phyloP scores from a whole-genome alignment of 2,888 invertebrate species.

The Suillia variegata region DNA sequence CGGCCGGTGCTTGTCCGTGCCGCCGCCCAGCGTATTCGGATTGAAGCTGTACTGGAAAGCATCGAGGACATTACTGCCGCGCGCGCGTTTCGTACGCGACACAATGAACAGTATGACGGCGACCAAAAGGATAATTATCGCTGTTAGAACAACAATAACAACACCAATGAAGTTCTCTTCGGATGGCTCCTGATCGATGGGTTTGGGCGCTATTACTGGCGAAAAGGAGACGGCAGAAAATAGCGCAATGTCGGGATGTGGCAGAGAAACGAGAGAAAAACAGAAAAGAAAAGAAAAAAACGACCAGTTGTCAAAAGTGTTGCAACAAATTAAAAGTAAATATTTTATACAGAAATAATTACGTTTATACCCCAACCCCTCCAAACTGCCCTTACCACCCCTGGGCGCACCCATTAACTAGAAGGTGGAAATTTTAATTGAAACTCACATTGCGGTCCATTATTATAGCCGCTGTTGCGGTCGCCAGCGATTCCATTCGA shows the following conservation, averaged over 20 bases:
- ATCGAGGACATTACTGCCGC: slow-evolving; percentile 61
- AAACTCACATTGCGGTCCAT: slow-evolving; percentile 53
- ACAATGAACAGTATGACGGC: slow-evolving; percentile 75
- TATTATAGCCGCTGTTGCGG: slow-evolving; percentile 44
- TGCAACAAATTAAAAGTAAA: slow-evolving; percentile 45
- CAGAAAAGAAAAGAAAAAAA: slow-evolving; percentile 18
- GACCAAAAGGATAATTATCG: slow-evolving; percentile 73
- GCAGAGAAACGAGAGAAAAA: slow-evolving; percentile 19
- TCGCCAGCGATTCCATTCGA: slow-evolving; percentile 30
- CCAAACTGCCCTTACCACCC: too few species aligned
- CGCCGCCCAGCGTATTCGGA: slow-evolving; percentile 59
- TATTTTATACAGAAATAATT: slow-evolving; percentile 48
- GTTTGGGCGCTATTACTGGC: slow-evolving; percentile 62
- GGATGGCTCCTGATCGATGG: slow-evolving; percentile 65
- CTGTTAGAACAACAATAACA: slow-evolving; percentile 73
- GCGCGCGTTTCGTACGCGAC: slow-evolving; percentile 67
- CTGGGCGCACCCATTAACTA: too few species aligned
- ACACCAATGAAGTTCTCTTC: slow-evolving; percentile 69
- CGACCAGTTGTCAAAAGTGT: neutral
- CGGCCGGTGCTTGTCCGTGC: slow-evolving; percentile 62
- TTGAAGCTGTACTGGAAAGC: slow-evolving; percentile 62
- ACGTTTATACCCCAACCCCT: too few species aligned
- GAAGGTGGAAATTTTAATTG: too few species aligned
- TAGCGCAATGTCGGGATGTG: too few species aligned
- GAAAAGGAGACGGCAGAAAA: too few species aligned